Evolutionary conservation across 2,113 vertebrate species (phyloP).

Genomic region (Thamnophis sirtalis): DNA sequence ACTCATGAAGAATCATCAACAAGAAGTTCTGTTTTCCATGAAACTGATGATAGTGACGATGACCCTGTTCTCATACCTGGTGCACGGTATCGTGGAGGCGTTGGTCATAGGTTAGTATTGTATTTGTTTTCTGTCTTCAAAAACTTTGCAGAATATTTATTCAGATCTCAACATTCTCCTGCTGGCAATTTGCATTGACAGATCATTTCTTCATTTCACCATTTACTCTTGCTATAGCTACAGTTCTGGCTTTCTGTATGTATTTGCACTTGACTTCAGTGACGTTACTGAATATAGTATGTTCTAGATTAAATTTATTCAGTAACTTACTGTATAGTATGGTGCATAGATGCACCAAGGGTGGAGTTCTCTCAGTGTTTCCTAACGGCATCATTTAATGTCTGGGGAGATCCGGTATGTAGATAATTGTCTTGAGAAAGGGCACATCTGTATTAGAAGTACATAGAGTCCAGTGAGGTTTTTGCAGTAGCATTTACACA

Average conservation of each 20-base stretch:
- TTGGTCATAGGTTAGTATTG: slow-evolving; percentile 85
- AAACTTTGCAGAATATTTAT: background rate
- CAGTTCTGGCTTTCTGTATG: background rate
- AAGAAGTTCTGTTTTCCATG: slow-evolving; percentile 73
- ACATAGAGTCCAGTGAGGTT: background rate
- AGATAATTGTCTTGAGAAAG: background rate
- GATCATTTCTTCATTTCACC: background rate
- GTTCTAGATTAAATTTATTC: background rate
- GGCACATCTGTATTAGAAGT: background rate
- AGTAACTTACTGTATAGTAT: background rate
- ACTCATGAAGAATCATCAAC: slow-evolving; percentile 63
- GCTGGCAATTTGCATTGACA: background rate
- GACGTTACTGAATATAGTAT: background rate
- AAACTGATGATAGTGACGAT: slow-evolving; percentile 94
- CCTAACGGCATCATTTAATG: background rate
- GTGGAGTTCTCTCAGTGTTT: background rate
- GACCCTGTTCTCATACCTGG: slow-evolving; percentile 91
- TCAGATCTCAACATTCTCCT: background rate
- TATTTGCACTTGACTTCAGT: background rate
- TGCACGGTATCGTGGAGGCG: slow-evolving; percentile 82
- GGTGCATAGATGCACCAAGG: background rate
- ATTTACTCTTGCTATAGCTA: background rate
- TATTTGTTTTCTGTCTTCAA: background rate
- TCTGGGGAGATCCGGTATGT: background rate
- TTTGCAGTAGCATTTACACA: background rate